phyloP scores from a whole-genome alignment of 2,888 invertebrate genomes.

The Sceliomorpha sp. region DNA sequence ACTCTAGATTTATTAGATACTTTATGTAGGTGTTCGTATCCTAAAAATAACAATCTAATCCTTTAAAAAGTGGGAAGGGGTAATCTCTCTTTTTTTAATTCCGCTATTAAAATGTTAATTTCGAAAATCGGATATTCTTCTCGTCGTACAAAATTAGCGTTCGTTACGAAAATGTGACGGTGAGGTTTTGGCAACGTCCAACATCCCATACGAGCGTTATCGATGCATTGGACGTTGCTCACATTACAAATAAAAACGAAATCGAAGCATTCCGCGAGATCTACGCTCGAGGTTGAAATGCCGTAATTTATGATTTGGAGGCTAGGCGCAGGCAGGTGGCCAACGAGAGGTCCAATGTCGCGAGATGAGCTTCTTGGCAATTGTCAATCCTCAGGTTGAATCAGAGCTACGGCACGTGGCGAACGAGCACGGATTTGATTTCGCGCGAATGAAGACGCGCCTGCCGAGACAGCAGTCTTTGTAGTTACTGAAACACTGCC shows the following conservation, averaged over 20 bases:
- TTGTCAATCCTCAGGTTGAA: constrained; percentile 36
- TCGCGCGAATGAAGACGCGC: constrained; percentile 30
- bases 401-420: constrained; percentile 24
- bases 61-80: too few species aligned
- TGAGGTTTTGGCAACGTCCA: constrained; percentile 21
- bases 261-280: constrained; percentile 22
- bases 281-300: constrained; percentile 19
- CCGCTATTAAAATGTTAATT: too few species aligned
- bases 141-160: too few species aligned
- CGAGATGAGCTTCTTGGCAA: constrained; percentile 40
- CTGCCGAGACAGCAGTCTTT: constrained; percentile 17
- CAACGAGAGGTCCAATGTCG: constrained; percentile 25
- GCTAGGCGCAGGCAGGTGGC: constrained; percentile 26
- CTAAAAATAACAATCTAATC: too few species aligned
- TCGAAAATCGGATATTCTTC: too few species aligned
- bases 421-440: constrained; percentile 30
- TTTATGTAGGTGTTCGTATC: too few species aligned
- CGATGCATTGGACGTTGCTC: constrained; percentile 21
- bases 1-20: too few species aligned
- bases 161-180: not conserved
- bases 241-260: constrained; percentile 24
- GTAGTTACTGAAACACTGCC: constrained; percentile 32
- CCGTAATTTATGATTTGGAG: constrained; percentile 32
- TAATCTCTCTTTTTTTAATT: too few species aligned
- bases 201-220: too few species aligned